phyloP scores from a whole-genome alignment of 2,888 invertebrate species.

The Melipona bicolor region DNA sequence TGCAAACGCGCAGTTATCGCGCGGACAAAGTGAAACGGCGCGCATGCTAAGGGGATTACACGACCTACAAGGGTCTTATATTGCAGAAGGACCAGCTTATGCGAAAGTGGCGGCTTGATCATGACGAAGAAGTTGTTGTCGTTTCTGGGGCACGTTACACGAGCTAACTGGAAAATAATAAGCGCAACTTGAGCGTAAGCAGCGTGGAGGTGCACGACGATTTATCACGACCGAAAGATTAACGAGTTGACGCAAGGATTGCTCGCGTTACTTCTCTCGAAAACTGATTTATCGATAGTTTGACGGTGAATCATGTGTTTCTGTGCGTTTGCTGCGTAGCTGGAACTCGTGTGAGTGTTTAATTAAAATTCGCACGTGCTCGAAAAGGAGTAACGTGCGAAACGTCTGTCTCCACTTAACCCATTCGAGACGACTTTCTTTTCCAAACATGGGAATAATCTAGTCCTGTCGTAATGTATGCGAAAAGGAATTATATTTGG shows the following conservation, averaged over 20 bases:
- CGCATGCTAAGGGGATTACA: constrained; percentile 33
- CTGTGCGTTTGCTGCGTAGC: not conserved
- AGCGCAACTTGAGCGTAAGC: constrained; percentile 41
- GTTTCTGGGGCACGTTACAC: constrained; percentile 22
- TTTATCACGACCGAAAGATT: constrained; percentile 44
- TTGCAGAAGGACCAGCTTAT: constrained; percentile 31
- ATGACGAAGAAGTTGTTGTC: constrained; percentile 52
- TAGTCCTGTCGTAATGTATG: no score
- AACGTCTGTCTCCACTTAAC: no score
- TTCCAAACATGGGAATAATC: no score
- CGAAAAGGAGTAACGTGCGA: no score
- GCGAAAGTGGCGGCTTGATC: constrained; percentile 17
- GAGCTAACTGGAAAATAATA: constrained; percentile 39
- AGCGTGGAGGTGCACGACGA: constrained; percentile 31
- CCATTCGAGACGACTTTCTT: no score
- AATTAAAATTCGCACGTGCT: not conserved
- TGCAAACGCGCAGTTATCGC: not conserved
- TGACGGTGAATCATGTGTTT: constrained; percentile 2
- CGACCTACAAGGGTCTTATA: constrained; percentile 42
- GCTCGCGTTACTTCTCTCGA: constrained; percentile 27
- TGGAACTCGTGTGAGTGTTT: not conserved
- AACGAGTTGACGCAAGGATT: constrained; percentile 38
- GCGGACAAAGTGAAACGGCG: constrained; percentile 9
- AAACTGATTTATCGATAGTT: constrained; percentile 49
- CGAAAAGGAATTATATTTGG: no score